Evolutionary conservation across 2,888 invertebrate genomes (phyloP), one percentile per base, ranked within the genome.

Genomic region (Heteropelma amictum): DNA sequence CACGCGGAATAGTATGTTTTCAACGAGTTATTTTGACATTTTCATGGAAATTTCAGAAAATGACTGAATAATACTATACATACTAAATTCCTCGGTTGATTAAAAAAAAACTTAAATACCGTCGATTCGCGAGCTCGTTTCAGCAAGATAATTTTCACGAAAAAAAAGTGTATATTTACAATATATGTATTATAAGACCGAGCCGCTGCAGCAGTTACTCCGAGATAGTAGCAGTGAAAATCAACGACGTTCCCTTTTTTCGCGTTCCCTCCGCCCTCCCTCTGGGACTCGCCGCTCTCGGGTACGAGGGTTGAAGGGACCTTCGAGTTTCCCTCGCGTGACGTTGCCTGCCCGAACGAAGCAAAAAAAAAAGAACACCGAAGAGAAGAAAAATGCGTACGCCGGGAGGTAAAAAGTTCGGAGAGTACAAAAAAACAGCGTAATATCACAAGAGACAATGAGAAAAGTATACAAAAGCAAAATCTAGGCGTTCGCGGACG

Each of bases 391-490:
- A 53, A 51, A 65, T 47, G 54, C 49, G 53, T 72, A 38, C 28
- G 45, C 35, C 38, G 21, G 35, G 58, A 35, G 19, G 53, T 53
- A 72, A 60, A 14, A 26, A 72, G 58, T 60, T 53, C 33, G 51
- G 19, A n/a, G 28, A 28, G 45, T 35, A 17, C 26, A 42, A 26
- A 56, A 58, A 51, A 45, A 33, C 3, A 12, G 38, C 21, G 12
- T 19, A 56, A 47, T 33, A 26, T 54, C 40, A 33, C 38, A 60
- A 71, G 51, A 23, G 61, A 71, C 75, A 71, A 75, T 71, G 71
- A 67, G 75, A 71, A 70, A 74, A 74, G 54, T 74, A 70, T 67
- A 74, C 69, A 58, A 45, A 38, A 56, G 56, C 35, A 56, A 51
- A 76, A 72, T 71, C 58, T 26, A 51, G 75, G 68, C 63, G 58